phyloP scores from a whole-genome alignment of 2,113 vertebrate genomes.

The Balaenoptera acutorostrata region DNA sequence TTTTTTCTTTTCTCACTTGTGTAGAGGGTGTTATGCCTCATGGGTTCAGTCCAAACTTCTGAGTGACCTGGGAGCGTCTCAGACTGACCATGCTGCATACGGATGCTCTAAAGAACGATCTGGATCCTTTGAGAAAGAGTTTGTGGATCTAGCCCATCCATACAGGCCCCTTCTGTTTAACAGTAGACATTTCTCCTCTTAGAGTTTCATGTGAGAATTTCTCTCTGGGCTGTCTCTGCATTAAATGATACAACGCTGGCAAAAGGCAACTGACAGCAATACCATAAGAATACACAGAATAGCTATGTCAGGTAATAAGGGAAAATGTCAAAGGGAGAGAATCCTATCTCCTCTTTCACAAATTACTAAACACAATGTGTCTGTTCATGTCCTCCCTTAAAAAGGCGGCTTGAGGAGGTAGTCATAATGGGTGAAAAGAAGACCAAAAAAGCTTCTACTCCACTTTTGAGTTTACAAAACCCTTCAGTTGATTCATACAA shows the following conservation, averaged over 20 bases:
- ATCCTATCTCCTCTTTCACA: background rate
- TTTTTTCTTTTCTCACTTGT: background rate
- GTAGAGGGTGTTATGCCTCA: background rate
- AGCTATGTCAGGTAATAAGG: background rate
- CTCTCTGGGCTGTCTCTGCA: background rate
- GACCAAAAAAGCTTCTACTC: background rate
- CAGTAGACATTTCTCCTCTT: background rate
- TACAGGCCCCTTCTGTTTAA: background rate
- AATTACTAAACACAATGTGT: background rate
- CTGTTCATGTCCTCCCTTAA: background rate
- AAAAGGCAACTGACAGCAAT: background rate
- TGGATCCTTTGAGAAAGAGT: background rate
- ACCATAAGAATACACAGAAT: background rate
- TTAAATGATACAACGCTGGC: background rate
- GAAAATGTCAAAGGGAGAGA: background rate
- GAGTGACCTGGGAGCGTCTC: background rate
- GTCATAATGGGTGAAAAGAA: background rate
- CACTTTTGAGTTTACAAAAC: background rate
- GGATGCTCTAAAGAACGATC: background rate
- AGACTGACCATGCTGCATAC: background rate
- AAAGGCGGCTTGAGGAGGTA: background rate
- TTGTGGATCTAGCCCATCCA: background rate
- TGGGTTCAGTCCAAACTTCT: background rate
- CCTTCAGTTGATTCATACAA: background rate
- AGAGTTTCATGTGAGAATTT: background rate